Conservation (phyloP, 64 coral and sea anemone genomes). For the Montipora foliosa region DNA sequence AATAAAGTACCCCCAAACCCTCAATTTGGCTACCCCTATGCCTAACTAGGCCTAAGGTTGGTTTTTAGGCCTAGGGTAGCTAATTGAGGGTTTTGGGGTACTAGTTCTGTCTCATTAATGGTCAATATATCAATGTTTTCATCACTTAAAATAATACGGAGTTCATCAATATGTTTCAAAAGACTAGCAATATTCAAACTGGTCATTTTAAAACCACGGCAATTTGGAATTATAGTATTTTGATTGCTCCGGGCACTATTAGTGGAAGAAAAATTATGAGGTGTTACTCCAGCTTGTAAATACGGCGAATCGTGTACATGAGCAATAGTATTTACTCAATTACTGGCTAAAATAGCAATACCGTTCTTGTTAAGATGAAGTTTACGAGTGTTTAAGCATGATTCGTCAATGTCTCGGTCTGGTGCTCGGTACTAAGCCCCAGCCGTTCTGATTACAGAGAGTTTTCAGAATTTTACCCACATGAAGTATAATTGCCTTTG, state of each 20-base stretch:
- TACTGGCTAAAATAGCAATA: not conserved
- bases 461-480: no score
- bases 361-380: constrained; percentile 26
- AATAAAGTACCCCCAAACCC: no score
- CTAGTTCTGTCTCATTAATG: constrained; percentile 44
- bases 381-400: constrained; percentile 11
- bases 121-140: constrained; percentile 42
- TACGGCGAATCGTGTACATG: no score
- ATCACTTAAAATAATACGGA: constrained; percentile 23
- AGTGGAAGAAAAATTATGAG: no score
- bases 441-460: no score
- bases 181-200: constrained; percentile 38
- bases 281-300: no score
- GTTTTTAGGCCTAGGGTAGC: no score
- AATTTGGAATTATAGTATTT: no score
- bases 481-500: no score
- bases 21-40: no score
- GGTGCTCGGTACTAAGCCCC: not conserved
- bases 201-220: constrained; percentile 10
- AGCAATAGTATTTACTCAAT: not conserved
- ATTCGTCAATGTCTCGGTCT: not conserved
- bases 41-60: no score
- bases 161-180: constrained; percentile 47
- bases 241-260: no score
- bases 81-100: not conserved